phyloP scores from a whole-genome alignment of 1,140 invertebrate species.

The Tetramorium parvispinum region DNA sequence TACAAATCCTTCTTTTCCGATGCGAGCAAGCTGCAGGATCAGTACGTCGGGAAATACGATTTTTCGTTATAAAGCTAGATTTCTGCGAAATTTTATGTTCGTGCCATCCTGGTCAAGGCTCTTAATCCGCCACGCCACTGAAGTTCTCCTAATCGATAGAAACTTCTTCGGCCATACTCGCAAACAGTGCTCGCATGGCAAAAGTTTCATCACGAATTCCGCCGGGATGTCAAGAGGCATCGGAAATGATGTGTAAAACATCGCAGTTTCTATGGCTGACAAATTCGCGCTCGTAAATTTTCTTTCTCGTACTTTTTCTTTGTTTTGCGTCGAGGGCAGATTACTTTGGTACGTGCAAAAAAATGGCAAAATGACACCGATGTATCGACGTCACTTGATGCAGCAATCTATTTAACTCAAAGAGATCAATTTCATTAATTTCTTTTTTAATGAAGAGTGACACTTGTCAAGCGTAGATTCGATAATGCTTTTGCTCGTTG shows the following conservation, averaged over 20 bases:
- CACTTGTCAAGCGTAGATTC: not conserved
- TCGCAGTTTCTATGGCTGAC: not conserved
- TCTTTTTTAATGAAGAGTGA: not conserved
- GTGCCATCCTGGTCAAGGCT: not conserved
- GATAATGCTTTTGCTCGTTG: not conserved
- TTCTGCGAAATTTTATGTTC: constrained; percentile 34
- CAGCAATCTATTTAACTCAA: not conserved
- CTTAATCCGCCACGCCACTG: constrained; percentile 1
- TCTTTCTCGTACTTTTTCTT: not conserved
- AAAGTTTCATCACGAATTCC: constrained; percentile 26
- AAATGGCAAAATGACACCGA: not conserved
- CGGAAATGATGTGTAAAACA: not conserved
- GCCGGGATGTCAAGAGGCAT: not conserved
- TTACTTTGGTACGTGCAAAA: not conserved
- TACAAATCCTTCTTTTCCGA: not conserved
- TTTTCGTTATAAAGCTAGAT: constrained; percentile 1
- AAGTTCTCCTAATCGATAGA: constrained; percentile 39
- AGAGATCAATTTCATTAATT: not conserved
- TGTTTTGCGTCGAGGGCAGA: not conserved
- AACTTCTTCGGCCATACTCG: not conserved
- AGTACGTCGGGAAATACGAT: not conserved
- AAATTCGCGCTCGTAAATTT: constrained; percentile 4
- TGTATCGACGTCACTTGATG: not conserved
- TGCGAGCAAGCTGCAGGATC: not conserved
- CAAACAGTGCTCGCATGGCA: not conserved